phyloP scores from a whole-genome alignment of 2,113 vertebrate genomes.

The Aepyceros melampus region DNA sequence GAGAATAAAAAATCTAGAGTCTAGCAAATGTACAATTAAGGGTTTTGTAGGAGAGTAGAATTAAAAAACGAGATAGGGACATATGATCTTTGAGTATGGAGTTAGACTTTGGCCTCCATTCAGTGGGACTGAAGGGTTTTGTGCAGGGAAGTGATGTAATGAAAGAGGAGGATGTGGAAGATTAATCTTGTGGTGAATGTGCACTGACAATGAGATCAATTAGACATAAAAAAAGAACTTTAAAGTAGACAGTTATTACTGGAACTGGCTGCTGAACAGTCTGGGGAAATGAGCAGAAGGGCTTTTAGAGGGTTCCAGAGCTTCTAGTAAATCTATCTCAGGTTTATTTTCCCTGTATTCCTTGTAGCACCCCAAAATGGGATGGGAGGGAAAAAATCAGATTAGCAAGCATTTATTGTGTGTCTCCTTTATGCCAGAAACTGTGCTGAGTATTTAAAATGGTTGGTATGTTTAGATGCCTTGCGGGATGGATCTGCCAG shows the following conservation, averaged over 20 bases:
- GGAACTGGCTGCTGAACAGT: constrained; percentile 11
- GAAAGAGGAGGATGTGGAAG: neutral
- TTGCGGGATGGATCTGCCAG: neutral
- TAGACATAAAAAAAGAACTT: constrained; percentile 29
- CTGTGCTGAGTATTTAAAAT: neutral
- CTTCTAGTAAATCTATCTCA: neutral
- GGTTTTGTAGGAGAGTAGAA: constrained; percentile 16
- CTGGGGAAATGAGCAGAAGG: neutral
- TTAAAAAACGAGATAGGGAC: neutral
- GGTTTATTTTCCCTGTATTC: neutral
- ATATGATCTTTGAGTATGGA: neutral
- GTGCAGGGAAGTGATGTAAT: constrained; percentile 11
- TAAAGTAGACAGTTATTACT: constrained; percentile 37
- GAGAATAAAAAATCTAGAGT: neutral
- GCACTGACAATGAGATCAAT: constrained; percentile 24
- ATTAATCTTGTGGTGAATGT: constrained; percentile 42
- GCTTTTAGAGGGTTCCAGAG: neutral
- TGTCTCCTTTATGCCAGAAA: neutral
- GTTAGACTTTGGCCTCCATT: neutral
- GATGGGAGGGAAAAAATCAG: neutral
- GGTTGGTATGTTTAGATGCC: neutral
- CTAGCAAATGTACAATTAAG: neutral
- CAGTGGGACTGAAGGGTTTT: neutral
- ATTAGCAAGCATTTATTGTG: neutral
- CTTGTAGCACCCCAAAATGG: neutral